These are phyloP conservation scores for Didymodactylos carnosus DNA, from an alignment of 2,888 invertebrate genomes.

Conservation along the genomic window DNA sequence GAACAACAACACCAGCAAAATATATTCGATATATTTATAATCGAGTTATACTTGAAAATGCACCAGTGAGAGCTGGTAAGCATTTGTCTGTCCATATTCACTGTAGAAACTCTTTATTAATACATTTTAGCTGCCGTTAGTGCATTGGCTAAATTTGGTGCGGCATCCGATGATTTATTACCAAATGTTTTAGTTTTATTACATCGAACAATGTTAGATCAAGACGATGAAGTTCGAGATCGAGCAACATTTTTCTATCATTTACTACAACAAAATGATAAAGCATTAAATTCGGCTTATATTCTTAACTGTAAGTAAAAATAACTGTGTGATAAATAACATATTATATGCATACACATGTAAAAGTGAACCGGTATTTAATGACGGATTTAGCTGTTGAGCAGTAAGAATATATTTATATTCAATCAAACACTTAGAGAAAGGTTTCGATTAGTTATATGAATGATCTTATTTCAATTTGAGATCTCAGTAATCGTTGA, in stretches of 20 bases:
- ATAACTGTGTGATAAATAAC: too few relatives aligned
- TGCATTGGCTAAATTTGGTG: conserved; percentile 90
- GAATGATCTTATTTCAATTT: too few relatives aligned
- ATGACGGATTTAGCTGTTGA: too few relatives aligned
- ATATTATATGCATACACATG: neutral
- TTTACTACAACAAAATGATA: conserved; percentile 39
- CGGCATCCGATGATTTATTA: conserved; percentile 66
- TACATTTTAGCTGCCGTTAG: conserved; percentile 61
- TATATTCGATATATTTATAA: conserved; percentile 39
- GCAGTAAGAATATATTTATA: too few relatives aligned
- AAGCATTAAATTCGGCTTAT: conserved; percentile 31
- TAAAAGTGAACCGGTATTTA: neutral
- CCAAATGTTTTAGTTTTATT: conserved; percentile 56
- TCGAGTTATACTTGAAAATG: conserved; percentile 76
- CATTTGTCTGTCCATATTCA: neutral
- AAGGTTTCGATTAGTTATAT: too few relatives aligned
- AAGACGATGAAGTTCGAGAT: conserved; percentile 94
- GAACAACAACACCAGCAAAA: conserved; percentile 69
- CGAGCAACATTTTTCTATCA: conserved; percentile 83
- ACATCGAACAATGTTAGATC: conserved; percentile 48
- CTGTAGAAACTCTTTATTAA: neutral
- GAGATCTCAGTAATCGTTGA: too few relatives aligned
- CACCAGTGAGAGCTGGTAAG: conserved; percentile 57
- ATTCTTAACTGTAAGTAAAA: conserved; percentile 29
- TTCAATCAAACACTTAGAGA: too few relatives aligned